These are phyloP conservation scores for Sarcophaga caerulescens DNA, from an alignment of 2,888 invertebrate species.

Conservation along the genomic window DNA sequence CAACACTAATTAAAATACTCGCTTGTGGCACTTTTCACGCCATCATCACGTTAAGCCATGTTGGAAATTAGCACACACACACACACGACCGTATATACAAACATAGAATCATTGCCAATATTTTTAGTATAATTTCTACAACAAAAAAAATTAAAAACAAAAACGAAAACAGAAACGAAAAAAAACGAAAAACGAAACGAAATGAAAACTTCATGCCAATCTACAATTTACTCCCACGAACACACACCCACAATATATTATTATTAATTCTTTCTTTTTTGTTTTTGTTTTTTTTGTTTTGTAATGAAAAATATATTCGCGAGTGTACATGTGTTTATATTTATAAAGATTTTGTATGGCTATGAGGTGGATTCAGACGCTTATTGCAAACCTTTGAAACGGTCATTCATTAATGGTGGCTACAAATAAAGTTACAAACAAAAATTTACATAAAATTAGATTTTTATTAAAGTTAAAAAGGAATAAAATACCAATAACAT, in stretches of 20 bases:
- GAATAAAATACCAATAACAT: neutral
- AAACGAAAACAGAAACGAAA: too few relatives aligned
- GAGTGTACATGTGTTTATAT: neutral
- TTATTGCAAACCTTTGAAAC: slow-evolving; percentile 14
- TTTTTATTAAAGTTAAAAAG: slow-evolving; percentile 46
- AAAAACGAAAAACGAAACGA: neutral
- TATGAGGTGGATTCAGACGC: neutral
- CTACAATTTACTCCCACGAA: slow-evolving; percentile 21
- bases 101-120: slow-evolving; percentile 32
- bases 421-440: slow-evolving; percentile 43
- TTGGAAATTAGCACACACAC: slow-evolving; percentile 57
- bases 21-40: slow-evolving; percentile 67
- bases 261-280: neutral
- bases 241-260: neutral
- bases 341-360: neutral
- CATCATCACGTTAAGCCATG: slow-evolving; percentile 66
- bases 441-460: slow-evolving; percentile 47
- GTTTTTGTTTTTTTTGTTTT: too few relatives aligned
- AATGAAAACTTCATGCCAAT: slow-evolving; percentile 41
- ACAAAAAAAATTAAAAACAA: slow-evolving; percentile 35
- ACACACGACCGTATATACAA: slow-evolving; percentile 19
- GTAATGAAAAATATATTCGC: neutral
- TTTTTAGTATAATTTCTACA: slow-evolving; percentile 46
- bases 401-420: slow-evolving; percentile 42
- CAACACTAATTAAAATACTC: slow-evolving; percentile 66